Evolutionary conservation across 2,888 invertebrate species (phyloP), one percentile per base, ranked within the genome.

Genomic region (Troides aeacus): DNA sequence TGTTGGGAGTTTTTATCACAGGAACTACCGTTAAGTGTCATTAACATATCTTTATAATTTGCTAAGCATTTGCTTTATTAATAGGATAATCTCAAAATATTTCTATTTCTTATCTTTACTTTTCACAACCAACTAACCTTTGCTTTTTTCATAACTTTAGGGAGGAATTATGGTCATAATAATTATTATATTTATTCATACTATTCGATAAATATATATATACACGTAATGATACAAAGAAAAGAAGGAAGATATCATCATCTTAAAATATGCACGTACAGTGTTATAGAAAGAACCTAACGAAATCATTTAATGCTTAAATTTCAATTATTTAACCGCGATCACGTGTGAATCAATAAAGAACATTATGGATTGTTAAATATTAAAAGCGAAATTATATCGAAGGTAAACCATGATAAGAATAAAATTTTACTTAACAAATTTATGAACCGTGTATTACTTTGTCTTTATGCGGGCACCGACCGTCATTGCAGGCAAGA

Each of bases 401-500:
- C 24, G 15, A 63, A 30, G 10, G 36, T 24, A 60, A 53, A 21
- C 56, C 60, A 42, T 12, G 53, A 53, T 39, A 39, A 61, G 21
- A 58, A 68, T 23, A 68, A 67, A 69, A 72, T 68, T 66, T 70
- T 65, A 50, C 50, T 64, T 70, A 39, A 63, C 69, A 66, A 50
- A 30, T 56, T 62, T 62, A 59, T 62, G 61, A 69, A 69, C 68
- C 72, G 73, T 71, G 71, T 65, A 73, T 66, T 73, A 72, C 71
- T 70, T 70, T 72, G 70, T 61, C 72, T 68, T 72, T 64, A 69
- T 69, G 73, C 75, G 79, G 77, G 68, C 79, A 75, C 70, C 77
- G 80, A 79, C 79, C 80, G 73, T 75, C 72, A 75, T 77, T 76
- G 77, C 82, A 77, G 78, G 77, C 61, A 56, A 64, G 61, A 81